Percentiles rank a stretch among this genome's conserved stretches.
phyloP scores from a whole-genome alignment of 2,888 invertebrate genomes.

The Congeria kusceri region DNA sequence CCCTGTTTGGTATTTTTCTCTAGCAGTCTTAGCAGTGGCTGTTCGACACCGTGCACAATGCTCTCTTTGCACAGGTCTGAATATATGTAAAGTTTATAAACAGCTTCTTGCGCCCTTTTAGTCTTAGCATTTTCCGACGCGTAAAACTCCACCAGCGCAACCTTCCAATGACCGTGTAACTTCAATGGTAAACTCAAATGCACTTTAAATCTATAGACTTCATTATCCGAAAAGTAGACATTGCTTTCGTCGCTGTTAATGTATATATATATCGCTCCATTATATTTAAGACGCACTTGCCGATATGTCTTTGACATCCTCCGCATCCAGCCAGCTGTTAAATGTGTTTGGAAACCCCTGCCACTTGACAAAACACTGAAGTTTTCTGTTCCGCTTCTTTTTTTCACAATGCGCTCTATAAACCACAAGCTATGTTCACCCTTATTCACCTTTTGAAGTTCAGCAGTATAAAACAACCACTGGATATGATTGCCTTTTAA shows the following conservation, averaged over 20 bases:
- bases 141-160: conserved; percentile 42
- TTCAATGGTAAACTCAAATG: conserved; percentile 29
- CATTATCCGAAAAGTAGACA: conserved; percentile 18
- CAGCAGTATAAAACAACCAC: conserved; percentile 6
- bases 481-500: neutral
- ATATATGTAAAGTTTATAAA: conserved; percentile 13
- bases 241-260: conserved; percentile 18
- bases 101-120: neutral
- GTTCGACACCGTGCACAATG: conserved; percentile 20
- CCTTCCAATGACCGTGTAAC: conserved; percentile 37
- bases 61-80: conserved; percentile 25
- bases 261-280: neutral
- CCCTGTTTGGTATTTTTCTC: neutral
- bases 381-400: too few species aligned
- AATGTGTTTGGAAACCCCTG: too few species aligned
- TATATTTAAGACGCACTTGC: too few species aligned
- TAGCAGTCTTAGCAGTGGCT: conserved; percentile 18
- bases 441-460: conserved; percentile 11
- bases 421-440: too few species aligned
- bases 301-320: too few species aligned
- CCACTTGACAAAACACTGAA: too few species aligned
- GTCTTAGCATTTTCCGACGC: conserved; percentile 15
- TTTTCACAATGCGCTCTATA: too few species aligned
- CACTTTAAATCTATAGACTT: conserved; percentile 24
- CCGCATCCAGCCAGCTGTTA: too few species aligned